phyloP scores from a whole-genome alignment of 2,888 invertebrate genomes.

The Lysandra bellargus region DNA sequence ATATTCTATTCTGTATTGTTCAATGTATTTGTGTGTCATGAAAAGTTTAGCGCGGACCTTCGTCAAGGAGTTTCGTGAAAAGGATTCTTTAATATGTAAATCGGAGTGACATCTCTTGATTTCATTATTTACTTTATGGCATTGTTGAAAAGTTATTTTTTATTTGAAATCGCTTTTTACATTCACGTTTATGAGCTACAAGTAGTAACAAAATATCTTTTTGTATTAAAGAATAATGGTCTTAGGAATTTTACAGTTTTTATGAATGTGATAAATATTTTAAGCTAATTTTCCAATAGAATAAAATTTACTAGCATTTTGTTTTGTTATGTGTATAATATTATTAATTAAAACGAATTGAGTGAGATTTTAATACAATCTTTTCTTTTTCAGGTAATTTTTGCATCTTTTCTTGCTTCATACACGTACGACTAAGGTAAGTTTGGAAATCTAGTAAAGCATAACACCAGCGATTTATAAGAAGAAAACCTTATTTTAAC shows the following conservation, averaged over 20 bases:
- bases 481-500: neutral
- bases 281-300: too few species aligned
- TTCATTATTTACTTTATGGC: neutral
- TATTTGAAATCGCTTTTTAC: too few species aligned
- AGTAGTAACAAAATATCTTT: neutral
- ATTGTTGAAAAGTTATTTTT: neutral
- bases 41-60: constrained; percentile 19
- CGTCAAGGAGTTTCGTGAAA: constrained; percentile 14
- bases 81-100: constrained; percentile 20
- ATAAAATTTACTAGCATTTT: too few species aligned
- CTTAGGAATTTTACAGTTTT: too few species aligned
- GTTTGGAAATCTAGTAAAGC: neutral
- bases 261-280: too few species aligned
- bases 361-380: neutral
- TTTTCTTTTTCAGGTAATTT: constrained; percentile 6
- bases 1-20: constrained; percentile 29
- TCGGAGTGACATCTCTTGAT: constrained; percentile 5
- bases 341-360: too few species aligned
- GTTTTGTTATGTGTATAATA: too few species aligned
- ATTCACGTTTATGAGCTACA: neutral
- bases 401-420: neutral
- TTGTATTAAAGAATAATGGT: too few species aligned
- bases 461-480: too few species aligned
- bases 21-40: constrained; percentile 24
- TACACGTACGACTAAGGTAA: neutral